Evolutionary conservation across 53 echinoderm and acorn worm species (phyloP).

Genomic region (Patiria pectinifera): DNA sequence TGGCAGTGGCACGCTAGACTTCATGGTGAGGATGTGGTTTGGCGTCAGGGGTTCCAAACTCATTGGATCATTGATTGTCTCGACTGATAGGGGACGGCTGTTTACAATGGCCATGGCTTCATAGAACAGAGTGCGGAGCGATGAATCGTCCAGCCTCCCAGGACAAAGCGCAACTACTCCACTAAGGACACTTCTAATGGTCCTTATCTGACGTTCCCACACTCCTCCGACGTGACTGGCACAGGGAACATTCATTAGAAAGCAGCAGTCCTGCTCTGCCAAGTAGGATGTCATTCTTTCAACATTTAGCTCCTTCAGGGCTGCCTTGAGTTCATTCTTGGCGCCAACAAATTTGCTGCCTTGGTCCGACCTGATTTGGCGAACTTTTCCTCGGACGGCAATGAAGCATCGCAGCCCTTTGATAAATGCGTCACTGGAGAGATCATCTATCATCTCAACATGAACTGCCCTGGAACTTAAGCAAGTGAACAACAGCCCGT

Average conservation of each 20-base stretch:
- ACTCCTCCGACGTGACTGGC: slow-evolving; percentile 80
- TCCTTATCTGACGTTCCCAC: slow-evolving; percentile 80
- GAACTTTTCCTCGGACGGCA: slow-evolving; percentile 68
- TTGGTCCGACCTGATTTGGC: slow-evolving; percentile 62
- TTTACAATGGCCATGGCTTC: slow-evolving; percentile 65
- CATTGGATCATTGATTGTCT: neutral
- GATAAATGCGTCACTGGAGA: slow-evolving; percentile 70
- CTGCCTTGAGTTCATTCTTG: slow-evolving; percentile 52
- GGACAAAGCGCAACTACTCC: slow-evolving; percentile 55
- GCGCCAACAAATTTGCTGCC: slow-evolving; percentile 71
- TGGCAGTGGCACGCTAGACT: slow-evolving; percentile 39
- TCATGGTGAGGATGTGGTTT: slow-evolving; percentile 72
- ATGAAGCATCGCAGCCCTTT: slow-evolving; percentile 67
- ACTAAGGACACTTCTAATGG: slow-evolving; percentile 66
- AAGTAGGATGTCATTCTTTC: slow-evolving; percentile 54
- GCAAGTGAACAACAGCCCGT: slow-evolving; percentile 68
- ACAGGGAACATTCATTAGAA: slow-evolving; percentile 71
- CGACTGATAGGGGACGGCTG: slow-evolving; percentile 56
- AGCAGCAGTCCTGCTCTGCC: slow-evolving; percentile 67
- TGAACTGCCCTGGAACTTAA: slow-evolving; percentile 63
- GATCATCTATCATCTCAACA: slow-evolving; percentile 63
- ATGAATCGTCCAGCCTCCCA: slow-evolving; percentile 68
- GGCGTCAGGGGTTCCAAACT: slow-evolving; percentile 60
- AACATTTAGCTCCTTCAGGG: slow-evolving; percentile 49
- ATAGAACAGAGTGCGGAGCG: slow-evolving; percentile 66